Evolutionary conservation across 2,113 vertebrate species (phyloP).

Genomic region (Mystacornis crossleyi): DNA sequence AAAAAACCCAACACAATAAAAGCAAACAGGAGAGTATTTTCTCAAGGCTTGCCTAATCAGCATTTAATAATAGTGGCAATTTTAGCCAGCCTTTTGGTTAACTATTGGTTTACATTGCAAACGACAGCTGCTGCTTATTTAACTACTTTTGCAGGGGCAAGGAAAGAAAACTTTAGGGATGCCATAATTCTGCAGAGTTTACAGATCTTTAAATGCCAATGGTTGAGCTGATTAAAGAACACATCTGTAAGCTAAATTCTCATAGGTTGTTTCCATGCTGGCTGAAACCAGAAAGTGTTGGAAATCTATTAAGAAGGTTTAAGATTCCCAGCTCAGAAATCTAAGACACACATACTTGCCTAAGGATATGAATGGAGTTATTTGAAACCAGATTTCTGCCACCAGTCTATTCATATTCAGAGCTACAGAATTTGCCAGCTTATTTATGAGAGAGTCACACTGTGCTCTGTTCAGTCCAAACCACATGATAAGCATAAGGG

Average conservation of each 20-base stretch:
- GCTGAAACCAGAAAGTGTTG: not conserved
- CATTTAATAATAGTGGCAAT: not conserved
- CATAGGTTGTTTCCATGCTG: not conserved
- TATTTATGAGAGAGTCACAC: not conserved
- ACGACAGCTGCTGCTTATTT: not conserved
- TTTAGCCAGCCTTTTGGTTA: not conserved
- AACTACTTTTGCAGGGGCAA: not conserved
- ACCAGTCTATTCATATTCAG: not conserved
- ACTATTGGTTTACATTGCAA: not conserved
- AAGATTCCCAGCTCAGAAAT: not conserved
- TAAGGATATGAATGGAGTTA: not conserved
- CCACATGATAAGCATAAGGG: not conserved
- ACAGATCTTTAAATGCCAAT: not conserved
- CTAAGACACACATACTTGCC: not conserved
- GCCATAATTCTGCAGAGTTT: not conserved
- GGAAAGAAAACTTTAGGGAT: not conserved
- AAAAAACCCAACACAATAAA: rapidly evolving
- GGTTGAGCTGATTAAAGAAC: not conserved
- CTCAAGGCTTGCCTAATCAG: not conserved
- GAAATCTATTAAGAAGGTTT: not conserved
- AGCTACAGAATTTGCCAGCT: not conserved
- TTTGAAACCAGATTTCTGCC: not conserved
- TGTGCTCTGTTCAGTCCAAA: not conserved
- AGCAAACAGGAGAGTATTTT: not conserved
- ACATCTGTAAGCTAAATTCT: not conserved